Percentiles rank a stretch among this genome's conserved stretches.
phyloP scores from a whole-genome alignment of 2,797 vertebrate genomes.

The Phrynocephalus forsythii region DNA sequence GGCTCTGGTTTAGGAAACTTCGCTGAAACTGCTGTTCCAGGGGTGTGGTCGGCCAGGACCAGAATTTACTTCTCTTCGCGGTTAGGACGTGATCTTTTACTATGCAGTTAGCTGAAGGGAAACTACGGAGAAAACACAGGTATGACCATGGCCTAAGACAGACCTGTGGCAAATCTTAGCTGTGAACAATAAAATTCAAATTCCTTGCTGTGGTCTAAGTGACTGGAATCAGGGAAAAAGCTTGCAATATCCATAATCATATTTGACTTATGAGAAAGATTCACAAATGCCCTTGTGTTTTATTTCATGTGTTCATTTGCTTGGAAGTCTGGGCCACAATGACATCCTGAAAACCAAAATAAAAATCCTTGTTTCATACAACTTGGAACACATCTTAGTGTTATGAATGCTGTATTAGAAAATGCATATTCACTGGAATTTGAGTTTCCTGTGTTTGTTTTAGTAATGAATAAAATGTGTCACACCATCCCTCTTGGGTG shows the following conservation, averaged over 20 bases:
- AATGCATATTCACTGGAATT: constrained; percentile 34
- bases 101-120: too few relatives aligned
- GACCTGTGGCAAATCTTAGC: neutral
- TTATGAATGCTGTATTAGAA: neutral
- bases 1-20: too few relatives aligned
- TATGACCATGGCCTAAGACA: too few relatives aligned
- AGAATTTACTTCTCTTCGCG: too few relatives aligned
- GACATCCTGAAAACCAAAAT: neutral
- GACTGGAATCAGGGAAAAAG: neutral
- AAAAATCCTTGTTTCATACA: neutral
- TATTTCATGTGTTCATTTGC: neutral
- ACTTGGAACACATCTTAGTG: neutral
- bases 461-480: neutral
- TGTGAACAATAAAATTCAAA: neutral
- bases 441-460: neutral
- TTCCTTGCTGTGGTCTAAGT: neutral
- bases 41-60: too few relatives aligned
- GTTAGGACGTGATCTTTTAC: too few relatives aligned
- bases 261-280: neutral
- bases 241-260: too few relatives aligned
- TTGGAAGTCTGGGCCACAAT: neutral
- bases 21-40: too few relatives aligned
- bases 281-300: neutral
- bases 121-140: too few relatives aligned
- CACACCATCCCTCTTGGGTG: neutral